Evolutionary conservation across 2,797 vertebrate genomes (phyloP).

Genomic region (Sylvia borin): DNA sequence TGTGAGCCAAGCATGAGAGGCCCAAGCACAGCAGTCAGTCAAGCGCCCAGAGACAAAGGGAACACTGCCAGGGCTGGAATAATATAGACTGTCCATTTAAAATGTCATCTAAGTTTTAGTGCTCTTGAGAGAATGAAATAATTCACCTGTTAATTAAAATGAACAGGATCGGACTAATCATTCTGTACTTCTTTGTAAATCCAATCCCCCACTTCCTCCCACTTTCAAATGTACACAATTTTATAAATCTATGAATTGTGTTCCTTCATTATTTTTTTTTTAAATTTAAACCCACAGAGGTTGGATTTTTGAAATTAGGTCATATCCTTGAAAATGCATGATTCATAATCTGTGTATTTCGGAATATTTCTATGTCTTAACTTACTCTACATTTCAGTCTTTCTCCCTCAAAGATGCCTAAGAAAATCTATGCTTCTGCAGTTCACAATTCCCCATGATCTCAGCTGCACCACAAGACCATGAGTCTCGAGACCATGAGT

Average conservation of each 20-base stretch:
- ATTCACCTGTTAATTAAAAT: slow-evolving; percentile 22
- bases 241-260: neutral
- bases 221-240: neutral
- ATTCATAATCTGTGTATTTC: neutral
- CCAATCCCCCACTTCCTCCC: neutral
- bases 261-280: neutral
- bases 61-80: neutral
- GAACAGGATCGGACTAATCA: neutral
- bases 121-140: neutral
- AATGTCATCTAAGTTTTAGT: neutral
- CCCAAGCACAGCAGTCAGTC: neutral
- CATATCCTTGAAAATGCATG: neutral
- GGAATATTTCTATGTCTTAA: neutral
- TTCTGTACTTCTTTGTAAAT: neutral
- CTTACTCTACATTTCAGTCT: neutral
- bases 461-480: neutral
- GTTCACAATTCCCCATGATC: neutral
- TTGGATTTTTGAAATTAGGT: neutral
- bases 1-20: neutral
- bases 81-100: neutral
- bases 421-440: neutral
- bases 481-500: neutral
- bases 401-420: neutral
- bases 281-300: neutral
- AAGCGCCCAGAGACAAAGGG: neutral